Evolutionary conservation across 2,888 invertebrate genomes (phyloP).

Genomic region (Drosophila macrothrix): DNA sequence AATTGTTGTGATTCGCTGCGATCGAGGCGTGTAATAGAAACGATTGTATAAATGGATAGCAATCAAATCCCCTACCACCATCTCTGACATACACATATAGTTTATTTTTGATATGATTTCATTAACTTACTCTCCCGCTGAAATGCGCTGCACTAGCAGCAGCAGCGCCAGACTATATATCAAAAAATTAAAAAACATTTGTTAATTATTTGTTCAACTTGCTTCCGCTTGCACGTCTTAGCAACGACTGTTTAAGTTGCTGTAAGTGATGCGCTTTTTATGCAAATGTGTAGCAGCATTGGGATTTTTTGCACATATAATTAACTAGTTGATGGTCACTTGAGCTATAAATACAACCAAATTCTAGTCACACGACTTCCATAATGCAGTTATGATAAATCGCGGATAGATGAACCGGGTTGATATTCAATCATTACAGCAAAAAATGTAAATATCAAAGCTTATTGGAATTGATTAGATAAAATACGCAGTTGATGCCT

Average conservation of each 20-base stretch:
- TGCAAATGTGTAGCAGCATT: conserved; percentile 56
- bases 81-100: background rate
- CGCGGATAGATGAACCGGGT: conserved; percentile 6
- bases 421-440: background rate
- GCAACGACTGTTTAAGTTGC: conserved; percentile 32
- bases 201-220: conserved; percentile 5
- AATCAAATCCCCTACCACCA: background rate
- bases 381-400: conserved; percentile 1
- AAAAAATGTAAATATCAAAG: background rate
- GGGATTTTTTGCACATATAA: conserved; percentile 44
- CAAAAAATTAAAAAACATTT: conserved; percentile 42
- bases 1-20: background rate
- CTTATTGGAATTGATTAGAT: background rate
- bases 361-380: conserved; percentile 23
- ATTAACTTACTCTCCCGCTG: conserved; percentile 45
- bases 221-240: conserved; percentile 21
- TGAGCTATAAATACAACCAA: conserved; percentile 50
- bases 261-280: conserved; percentile 28
- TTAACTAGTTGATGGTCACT: conserved; percentile 41
- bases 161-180: conserved; percentile 12
- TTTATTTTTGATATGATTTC: background rate
- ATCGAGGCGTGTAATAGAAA: background rate
- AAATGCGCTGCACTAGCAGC: conserved; percentile 6
- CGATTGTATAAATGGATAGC: background rate
- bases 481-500: background rate